A percentile compares a stretch with the other conserved stretches of the same genome.
phyloP scores from a whole-genome alignment of 1,140 invertebrate species.

The Gerris buenoi region DNA sequence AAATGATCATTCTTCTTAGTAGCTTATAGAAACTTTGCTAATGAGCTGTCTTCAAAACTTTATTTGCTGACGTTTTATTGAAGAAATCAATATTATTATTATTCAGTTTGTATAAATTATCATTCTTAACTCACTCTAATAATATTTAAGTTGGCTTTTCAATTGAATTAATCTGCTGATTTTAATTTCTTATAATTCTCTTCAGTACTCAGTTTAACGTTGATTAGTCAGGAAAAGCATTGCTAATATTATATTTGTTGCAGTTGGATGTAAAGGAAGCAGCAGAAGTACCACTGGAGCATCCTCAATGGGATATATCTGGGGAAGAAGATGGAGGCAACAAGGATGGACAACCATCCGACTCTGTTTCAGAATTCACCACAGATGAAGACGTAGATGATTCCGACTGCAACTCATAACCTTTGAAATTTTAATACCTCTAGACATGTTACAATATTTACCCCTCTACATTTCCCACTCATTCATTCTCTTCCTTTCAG shows the following conservation, averaged over 20 bases:
- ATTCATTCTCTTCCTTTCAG: too few species aligned
- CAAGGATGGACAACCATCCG: slow-evolving; percentile 46
- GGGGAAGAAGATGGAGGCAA: slow-evolving; percentile 72
- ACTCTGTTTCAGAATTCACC: slow-evolving; percentile 48
- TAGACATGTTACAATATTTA: too few species aligned
- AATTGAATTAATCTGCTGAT: background rate
- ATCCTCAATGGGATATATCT: slow-evolving; percentile 91
- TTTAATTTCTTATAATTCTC: background rate
- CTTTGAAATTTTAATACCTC: too few species aligned
- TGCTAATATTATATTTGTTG: slow-evolving; percentile 15
- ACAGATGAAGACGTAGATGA: slow-evolving; percentile 52
- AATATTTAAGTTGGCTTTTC: too few species aligned
- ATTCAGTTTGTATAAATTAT: too few species aligned
- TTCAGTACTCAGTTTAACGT: background rate
- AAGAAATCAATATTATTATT: too few species aligned
- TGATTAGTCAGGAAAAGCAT: background rate
- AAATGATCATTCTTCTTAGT: too few species aligned
- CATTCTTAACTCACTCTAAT: too few species aligned
- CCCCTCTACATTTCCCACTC: too few species aligned
- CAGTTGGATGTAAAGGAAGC: slow-evolving; percentile 90
- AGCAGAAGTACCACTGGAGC: slow-evolving; percentile 70
- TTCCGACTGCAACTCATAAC: slow-evolving; percentile 27
- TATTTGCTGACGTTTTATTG: too few species aligned
- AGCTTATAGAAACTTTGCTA: too few species aligned
- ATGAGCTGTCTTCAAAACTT: too few species aligned